Percentiles rank a stretch among this genome's conserved stretches.
These are phyloP conservation scores for Myripristis jacobus DNA, from an alignment of 2,797 vertebrate species.

Conservation along the genomic window DNA sequence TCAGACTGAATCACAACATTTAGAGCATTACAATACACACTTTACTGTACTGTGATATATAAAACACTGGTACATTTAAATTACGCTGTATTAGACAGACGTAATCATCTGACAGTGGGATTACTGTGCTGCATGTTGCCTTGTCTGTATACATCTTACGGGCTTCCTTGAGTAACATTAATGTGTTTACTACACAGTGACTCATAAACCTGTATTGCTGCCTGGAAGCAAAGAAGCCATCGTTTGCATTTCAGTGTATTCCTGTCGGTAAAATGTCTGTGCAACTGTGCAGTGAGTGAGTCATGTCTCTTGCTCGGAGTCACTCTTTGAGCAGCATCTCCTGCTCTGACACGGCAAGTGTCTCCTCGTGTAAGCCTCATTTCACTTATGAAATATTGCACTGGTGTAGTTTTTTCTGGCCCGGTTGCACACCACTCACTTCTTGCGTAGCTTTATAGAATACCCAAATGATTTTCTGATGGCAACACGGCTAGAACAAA, in stretches of 20 bases:
- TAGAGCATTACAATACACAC: constrained; percentile 41
- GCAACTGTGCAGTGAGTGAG: constrained; percentile 1
- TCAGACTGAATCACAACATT: constrained; percentile 83
- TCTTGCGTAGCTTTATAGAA: not conserved
- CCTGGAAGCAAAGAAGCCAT: not conserved
- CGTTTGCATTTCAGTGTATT: not conserved
- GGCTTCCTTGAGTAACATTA: not conserved
- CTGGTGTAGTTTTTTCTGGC: not conserved
- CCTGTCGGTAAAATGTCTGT: constrained; percentile 20
- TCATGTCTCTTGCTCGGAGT: constrained; percentile 17
- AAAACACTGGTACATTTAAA: constrained; percentile 4
- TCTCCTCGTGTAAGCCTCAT: constrained; percentile 23
- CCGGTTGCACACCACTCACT: not conserved
- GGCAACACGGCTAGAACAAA: not conserved
- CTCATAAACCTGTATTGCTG: not conserved
- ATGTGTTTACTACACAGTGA: not conserved
- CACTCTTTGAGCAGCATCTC: not conserved
- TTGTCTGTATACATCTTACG: not conserved
- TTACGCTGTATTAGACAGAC: not conserved
- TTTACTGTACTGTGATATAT: not conserved
- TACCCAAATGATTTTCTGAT: too few relatives aligned
- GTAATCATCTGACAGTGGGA: not conserved
- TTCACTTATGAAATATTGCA: constrained; percentile 16
- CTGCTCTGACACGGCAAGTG: not conserved
- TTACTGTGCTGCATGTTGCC: not conserved